Percentiles rank a stretch among this genome's conserved stretches.
These are phyloP conservation scores for Ginglymostoma cirratum DNA, from an alignment of 2,113 vertebrate genomes.

Conservation along the genomic window DNA sequence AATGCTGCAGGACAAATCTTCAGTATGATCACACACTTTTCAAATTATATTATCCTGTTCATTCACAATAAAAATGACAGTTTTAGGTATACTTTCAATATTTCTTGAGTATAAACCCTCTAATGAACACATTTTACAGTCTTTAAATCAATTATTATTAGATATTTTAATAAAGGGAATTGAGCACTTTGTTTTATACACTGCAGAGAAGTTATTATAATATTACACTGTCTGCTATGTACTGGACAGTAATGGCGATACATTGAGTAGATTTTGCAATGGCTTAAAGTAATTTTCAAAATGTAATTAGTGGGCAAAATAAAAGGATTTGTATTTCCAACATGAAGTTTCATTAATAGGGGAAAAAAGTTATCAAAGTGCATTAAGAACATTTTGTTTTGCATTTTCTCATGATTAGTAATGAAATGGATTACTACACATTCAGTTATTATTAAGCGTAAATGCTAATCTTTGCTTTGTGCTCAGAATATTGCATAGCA, in stretches of 20 bases:
- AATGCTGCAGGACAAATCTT: conserved; percentile 99
- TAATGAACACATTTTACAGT: conserved; percentile 99
- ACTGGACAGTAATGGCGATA: conserved; percentile 52
- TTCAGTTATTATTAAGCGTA: conserved; percentile 30
- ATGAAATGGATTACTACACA: conserved; percentile 23
- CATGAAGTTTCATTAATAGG: conserved; percentile 20
- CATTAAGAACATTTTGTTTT: conserved; percentile 32
- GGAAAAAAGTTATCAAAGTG: conserved; percentile 22
- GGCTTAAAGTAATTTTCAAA: conserved; percentile 49
- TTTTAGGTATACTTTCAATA: conserved; percentile 99
- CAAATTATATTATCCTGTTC: conserved; percentile 98
- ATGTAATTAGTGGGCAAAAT: conserved; percentile 48
- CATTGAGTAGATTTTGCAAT: conserved; percentile 56
- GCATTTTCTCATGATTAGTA: conserved; percentile 22
- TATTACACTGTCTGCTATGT: conserved; percentile 69
- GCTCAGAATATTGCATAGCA: conserved; percentile 22
- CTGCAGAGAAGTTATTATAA: conserved; percentile 75
- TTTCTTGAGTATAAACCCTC: conserved; percentile 97
- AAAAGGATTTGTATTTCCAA: conserved; percentile 28
- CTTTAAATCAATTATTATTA: conserved; percentile 99
- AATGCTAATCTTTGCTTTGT: conserved; percentile 32
- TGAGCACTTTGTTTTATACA: conserved; percentile 83
- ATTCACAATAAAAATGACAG: conserved; percentile 99
- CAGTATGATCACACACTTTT: conserved; percentile 97
- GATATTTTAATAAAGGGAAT: conserved; percentile 92